These are phyloP conservation scores for Trichopoda pennipes DNA, from an alignment of 2,888 invertebrate genomes.

Conservation along the genomic window DNA sequence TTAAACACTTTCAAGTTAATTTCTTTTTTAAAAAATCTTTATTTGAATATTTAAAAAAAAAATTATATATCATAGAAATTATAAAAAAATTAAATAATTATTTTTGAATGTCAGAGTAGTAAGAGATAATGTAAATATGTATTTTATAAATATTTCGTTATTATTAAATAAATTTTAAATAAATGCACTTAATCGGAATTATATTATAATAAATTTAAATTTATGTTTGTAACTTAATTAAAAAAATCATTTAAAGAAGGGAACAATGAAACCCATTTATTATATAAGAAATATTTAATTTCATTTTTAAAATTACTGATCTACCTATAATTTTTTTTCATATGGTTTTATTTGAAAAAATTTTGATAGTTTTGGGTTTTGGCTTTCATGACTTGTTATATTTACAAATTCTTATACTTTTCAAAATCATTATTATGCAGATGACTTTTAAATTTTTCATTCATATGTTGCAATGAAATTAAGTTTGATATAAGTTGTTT, in stretches of 20 bases:
- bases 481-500: too few relatives aligned
- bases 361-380: not conserved
- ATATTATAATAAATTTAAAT: not conserved
- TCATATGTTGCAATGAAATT: too few relatives aligned
- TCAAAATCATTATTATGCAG: too few relatives aligned
- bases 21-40: too few relatives aligned
- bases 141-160: not conserved
- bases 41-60: too few relatives aligned
- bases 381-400: too few relatives aligned
- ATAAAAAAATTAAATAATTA: too few relatives aligned
- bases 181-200: constrained; percentile 19
- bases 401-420: too few relatives aligned
- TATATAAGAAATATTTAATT: not conserved
- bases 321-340: constrained; percentile 30
- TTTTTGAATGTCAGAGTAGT: too few relatives aligned
- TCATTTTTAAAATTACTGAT: constrained; percentile 23
- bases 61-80: too few relatives aligned
- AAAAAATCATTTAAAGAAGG: constrained; percentile 2
- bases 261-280: constrained; percentile 50
- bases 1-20: too few relatives aligned
- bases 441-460: too few relatives aligned
- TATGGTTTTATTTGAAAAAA: not conserved
- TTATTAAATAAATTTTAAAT: constrained; percentile 4
- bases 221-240: not conserved
- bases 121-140: not conserved